Base-by-base conservation (phyloP, 2,113 vertebrate species). In the Cheilinus undulatus region DNA sequence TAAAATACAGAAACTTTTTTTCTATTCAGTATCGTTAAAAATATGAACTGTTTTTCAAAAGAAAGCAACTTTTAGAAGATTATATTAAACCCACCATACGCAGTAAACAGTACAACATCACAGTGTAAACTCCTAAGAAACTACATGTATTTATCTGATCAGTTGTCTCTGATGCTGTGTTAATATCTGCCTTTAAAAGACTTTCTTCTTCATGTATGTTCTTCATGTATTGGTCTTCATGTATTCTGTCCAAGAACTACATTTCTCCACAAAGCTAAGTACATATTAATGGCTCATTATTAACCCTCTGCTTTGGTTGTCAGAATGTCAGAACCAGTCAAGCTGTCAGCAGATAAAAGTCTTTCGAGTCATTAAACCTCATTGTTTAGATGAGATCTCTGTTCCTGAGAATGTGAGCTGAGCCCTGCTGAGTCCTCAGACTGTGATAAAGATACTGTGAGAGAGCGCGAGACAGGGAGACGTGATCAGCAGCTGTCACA, bases 311-410 rank as follows among this genome's bases (percentile, higher is more conserved):
- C 28, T 68, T 22, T 57, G 28, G 24, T 32, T 34, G 19, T 2
- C 34, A 85, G 70, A 73, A 63, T 46, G 14, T 26, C 42, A 7
- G 15, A 3, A 32, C 30, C 28, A 27, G 38, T 85, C 62, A 5
- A 60, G 57, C 66, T 84, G 71, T 87, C 84, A 77, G 67, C 6
- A 65, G 49, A 77, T 73, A 80, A 80, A 85, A 65, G 71, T 80
- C 34, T 61, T 68, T 30, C 19, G 10, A 81, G 27, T 80, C 88
- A 86, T 90, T 83, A 84, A 89, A 84, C 72, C 7, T 12, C 34
- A 73, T 86, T 82, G 74, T 87, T 53, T 75, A 65, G 59, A 60
- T 64, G 49, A 80, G 67, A 71, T 73, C 48, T 71, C 43, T 57
- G 62, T 59, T 67, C 0, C 1, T 69, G 27, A 84, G 82, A 78